A percentile compares a stretch with the other conserved stretches of the same genome.
These are phyloP conservation scores for Lydus trimaculatus DNA, from an alignment of 2,888 invertebrate species.

Conservation along the genomic window DNA sequence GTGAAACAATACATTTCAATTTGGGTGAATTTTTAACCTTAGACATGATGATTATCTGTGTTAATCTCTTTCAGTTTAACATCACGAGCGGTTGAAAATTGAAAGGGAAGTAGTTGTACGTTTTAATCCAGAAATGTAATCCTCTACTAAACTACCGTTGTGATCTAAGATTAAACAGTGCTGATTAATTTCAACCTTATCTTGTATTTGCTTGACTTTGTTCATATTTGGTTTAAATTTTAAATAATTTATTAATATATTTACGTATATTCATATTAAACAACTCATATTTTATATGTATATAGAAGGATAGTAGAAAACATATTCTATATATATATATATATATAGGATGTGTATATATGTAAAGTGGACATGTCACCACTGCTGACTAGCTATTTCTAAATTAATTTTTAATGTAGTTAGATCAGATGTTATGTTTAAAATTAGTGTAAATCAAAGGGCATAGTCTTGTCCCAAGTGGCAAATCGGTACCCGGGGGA, in stretches of 20 bases:
- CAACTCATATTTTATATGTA: neutral
- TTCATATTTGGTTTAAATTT: constrained; percentile 40
- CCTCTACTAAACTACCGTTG: constrained; percentile 46
- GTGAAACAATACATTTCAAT: neutral
- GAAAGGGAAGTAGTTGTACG: constrained; percentile 33
- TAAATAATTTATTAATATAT: constrained; percentile 21
- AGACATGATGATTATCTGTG: constrained; percentile 21
- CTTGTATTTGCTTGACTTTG: constrained; percentile 45
- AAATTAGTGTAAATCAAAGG: constrained; percentile 63
- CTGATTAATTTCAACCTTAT: constrained; percentile 49
- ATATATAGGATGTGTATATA: too few relatives aligned
- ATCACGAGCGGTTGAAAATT: constrained; percentile 29
- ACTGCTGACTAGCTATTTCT: constrained; percentile 44
- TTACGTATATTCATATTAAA: constrained; percentile 15
- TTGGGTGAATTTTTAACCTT: constrained; percentile 18
- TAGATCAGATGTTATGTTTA: constrained; percentile 63
- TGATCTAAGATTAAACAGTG: constrained; percentile 48
- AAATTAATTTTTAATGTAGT: constrained; percentile 62
- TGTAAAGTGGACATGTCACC: neutral
- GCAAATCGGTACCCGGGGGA: constrained; percentile 48
- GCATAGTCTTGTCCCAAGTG: constrained; percentile 54
- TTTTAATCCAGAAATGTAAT: constrained; percentile 45
- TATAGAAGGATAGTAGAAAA: neutral
- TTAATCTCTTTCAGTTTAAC: constrained; percentile 25
- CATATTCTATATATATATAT: too few relatives aligned